Base-by-base conservation (phyloP, 1,140 invertebrate species). In the Lineus longissimus region DNA sequence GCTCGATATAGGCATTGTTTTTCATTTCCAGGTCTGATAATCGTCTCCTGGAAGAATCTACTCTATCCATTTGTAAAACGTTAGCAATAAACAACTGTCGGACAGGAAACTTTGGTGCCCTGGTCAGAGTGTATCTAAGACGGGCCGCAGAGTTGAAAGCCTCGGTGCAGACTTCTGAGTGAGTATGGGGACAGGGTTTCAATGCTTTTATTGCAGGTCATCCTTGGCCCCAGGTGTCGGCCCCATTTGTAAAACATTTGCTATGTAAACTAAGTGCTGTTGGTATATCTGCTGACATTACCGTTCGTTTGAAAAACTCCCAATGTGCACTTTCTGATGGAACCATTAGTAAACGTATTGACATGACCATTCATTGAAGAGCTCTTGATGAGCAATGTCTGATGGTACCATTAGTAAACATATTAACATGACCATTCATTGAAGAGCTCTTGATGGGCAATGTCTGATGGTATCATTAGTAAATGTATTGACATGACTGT, bases 161-260 rank as follows among this genome's bases (percentile, higher is more conserved):
- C 2, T 89, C 92, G 2, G 88, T 90, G 17, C 89, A 91, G 74
- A 91, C 89, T 79, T 90, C 94, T 77, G 91, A 93, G 91, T 94
- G 85, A 85, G 86, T 83, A 19, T 23, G 1, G 19, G 30, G 22
- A 11, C 7, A 59, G 15, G 4, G 33, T 15, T 36, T 36, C 33
- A 7, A 7, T 36, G 15, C 4, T 15, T 36, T 36, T 7, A 36
- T 36, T 4, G 33, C 15, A 7, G 33, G 33, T 15, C 33, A 7
- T 4, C 33, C 33, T n/a, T n/a, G n/a, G n/a, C n/a, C 11, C 41
- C 41, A 11, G n/a, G 11, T 13, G n/a, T 43, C 41, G 11, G 41
- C 41, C n/a, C 41, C 41, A 43, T 43, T 43, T 43, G n/a, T 13
- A 43, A 11, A 11, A 13, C n/a, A n/a, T 11, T 43, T n/a, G n/a